Evolutionary conservation across 2,888 invertebrate genomes (phyloP), one percentile per base, ranked within the genome.

Genomic region (Lomographa bimaculata): DNA sequence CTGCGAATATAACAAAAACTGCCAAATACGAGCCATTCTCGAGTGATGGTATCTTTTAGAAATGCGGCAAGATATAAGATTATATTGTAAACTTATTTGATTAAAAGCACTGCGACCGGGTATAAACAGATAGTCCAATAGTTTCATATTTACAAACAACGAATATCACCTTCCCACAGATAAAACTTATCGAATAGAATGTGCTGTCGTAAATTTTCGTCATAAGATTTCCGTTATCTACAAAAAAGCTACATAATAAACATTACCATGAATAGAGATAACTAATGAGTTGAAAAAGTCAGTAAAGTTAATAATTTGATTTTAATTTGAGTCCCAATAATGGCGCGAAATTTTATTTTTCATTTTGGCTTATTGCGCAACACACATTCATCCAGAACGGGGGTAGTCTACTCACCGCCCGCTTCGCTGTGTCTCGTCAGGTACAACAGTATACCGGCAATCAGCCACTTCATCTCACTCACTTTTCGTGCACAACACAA

Each of bases 391-490:
- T 14, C 10, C 10, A 7, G 23, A 25, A 30, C 7, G 46, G 19
- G 46, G 49, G 42, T 43, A 45, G 28, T 25, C 0, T 2, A 74
- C 86, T 80, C 47, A 86, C 86, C 83, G 39, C 68, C 71, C 12
- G 74, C 75, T 19, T 70, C 64, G 50, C 71, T 69, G 46, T 60
- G 60, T 50, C 69, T 63, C 57, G 68, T 64, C 59, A 76, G 60
- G 56, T 71, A 78, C 62, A 77, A 64, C 56, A 84, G 43, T 44
- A 79, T 65, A 64, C 73, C 63, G 49, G 70, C 62, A 53, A 77
- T 61, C 50, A 73, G 57, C 74, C 82, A 86, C 79, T 73, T 76
- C 86, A 87, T 87, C 57, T 68, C 83, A 86, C 83, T 67, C 57
- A 67, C 68, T 61, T 58, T 58, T 65, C 60, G 65, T 62, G 53